These are phyloP conservation scores for Asbolus verrucosus DNA, from an alignment of 1,140 invertebrate genomes.

Conservation along the genomic window DNA sequence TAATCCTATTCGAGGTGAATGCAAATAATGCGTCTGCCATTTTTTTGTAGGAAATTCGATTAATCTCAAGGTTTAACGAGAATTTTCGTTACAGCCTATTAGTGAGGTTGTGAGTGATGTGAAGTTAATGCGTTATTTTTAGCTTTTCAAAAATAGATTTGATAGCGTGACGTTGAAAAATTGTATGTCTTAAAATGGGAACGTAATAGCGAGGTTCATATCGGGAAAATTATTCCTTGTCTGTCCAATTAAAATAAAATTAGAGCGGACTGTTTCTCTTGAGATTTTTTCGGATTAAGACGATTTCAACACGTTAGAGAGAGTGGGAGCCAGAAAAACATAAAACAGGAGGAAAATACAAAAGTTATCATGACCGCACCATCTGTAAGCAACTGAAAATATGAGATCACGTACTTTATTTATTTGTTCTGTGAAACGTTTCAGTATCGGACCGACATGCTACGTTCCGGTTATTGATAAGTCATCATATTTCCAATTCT, in stretches of 20 bases:
- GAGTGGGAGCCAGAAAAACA: not conserved
- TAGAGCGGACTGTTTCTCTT: constrained; percentile 2
- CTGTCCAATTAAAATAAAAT: constrained; percentile 31
- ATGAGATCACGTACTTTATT: constrained; percentile 10
- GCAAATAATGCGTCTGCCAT: not conserved
- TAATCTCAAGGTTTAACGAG: not conserved
- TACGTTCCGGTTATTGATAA: not conserved
- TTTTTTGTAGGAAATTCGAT: not conserved
- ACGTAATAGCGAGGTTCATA: not conserved
- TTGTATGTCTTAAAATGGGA: not conserved
- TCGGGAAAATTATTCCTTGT: not conserved
- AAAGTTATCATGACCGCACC: constrained; percentile 2
- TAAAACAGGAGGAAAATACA: not conserved
- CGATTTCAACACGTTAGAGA: not conserved
- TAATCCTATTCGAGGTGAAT: not conserved
- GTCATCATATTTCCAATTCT: not conserved
- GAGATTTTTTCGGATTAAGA: constrained; percentile 9
- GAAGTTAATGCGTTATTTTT: not conserved
- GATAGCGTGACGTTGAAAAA: not conserved
- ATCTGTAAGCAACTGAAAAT: constrained; percentile 6
- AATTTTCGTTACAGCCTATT: not conserved
- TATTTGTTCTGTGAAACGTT: constrained; percentile 3
- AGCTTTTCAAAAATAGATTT: not conserved
- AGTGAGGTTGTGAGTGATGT: not conserved
- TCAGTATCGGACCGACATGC: constrained; percentile 6